Percentiles rank a stretch among this genome's conserved stretches.
Conservation (phyloP, 2,113 vertebrate species). For the Bubalus kerabau region DNA sequence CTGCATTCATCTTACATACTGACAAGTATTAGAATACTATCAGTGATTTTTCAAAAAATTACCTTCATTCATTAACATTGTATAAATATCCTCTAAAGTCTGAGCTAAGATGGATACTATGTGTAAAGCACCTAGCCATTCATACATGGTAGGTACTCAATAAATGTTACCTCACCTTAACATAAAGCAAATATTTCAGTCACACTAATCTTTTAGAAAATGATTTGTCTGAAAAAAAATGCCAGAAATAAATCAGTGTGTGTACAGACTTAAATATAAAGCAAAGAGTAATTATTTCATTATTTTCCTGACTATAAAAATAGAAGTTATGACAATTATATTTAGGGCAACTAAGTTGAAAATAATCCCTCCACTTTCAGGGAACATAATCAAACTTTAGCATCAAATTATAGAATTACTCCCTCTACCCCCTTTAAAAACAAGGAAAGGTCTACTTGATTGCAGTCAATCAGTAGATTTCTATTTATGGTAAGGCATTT, state of each 20-base stretch:
- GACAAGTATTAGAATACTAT: neutral
- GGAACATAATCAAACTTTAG: neutral
- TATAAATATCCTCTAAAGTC: neutral
- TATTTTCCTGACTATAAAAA: constrained; percentile 29
- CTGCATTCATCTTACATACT: neutral
- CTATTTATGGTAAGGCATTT: neutral
- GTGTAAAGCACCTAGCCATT: neutral
- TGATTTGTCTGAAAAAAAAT: constrained; percentile 15
- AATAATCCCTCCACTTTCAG: neutral
- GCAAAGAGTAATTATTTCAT: neutral
- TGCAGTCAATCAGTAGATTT: neutral
- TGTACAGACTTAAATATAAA: neutral
- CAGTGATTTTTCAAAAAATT: neutral
- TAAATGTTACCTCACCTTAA: constrained; percentile 21
- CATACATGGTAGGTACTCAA: neutral
- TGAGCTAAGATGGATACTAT: neutral
- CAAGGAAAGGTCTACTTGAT: neutral
- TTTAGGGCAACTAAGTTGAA: neutral
- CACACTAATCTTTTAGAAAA: constrained; percentile 39
- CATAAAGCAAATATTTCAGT: neutral
- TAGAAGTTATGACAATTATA: neutral
- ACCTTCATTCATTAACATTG: neutral
- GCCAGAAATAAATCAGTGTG: neutral
- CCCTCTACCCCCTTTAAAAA: neutral
- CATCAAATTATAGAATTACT: neutral